Conservation (phyloP, 2,797 vertebrate genomes). For the Mastacembelus armatus region DNA sequence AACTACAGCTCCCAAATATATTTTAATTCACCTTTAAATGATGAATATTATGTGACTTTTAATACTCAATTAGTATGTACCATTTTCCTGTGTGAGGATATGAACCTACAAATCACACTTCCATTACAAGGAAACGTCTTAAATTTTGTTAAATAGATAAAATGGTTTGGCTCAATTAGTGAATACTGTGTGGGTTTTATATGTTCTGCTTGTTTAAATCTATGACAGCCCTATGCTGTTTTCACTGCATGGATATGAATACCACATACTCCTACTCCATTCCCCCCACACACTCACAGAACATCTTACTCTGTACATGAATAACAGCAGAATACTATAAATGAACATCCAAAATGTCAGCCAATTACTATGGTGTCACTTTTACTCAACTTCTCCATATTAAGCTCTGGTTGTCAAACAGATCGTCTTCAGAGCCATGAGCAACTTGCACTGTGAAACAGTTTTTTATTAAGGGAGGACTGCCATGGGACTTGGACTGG, state of each 20-base stretch:
- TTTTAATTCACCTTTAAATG: neutral
- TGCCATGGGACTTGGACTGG: slow-evolving; percentile 69
- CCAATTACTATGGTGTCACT: slow-evolving; percentile 68
- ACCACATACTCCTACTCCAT: slow-evolving; percentile 69
- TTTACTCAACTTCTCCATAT: slow-evolving; percentile 71
- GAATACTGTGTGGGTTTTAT: slow-evolving; percentile 60
- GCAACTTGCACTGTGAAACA: slow-evolving; percentile 67
- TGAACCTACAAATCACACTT: slow-evolving; percentile 35
- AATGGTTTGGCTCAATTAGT: slow-evolving; percentile 30
- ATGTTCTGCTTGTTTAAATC: slow-evolving; percentile 61
- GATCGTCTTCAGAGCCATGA: slow-evolving; percentile 72
- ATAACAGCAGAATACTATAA: slow-evolving; percentile 59
- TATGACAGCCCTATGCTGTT: slow-evolving; percentile 59
- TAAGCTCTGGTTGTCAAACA: slow-evolving; percentile 73
- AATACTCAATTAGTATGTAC: slow-evolving; percentile 3
- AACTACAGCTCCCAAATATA: neutral
- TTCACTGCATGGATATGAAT: slow-evolving; percentile 72
- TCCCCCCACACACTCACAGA: slow-evolving; percentile 64
- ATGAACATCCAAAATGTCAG: slow-evolving; percentile 70
- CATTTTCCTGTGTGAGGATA: slow-evolving; percentile 2
- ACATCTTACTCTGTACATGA: slow-evolving; percentile 52
- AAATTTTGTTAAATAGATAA: slow-evolving; percentile 15
- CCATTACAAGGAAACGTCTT: slow-evolving; percentile 28
- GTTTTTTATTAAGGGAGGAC: slow-evolving; percentile 74
- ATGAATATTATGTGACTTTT: slow-evolving; percentile 41